Conservation (phyloP, 2,888 invertebrate genomes). For the Periphyllus acericola region DNA sequence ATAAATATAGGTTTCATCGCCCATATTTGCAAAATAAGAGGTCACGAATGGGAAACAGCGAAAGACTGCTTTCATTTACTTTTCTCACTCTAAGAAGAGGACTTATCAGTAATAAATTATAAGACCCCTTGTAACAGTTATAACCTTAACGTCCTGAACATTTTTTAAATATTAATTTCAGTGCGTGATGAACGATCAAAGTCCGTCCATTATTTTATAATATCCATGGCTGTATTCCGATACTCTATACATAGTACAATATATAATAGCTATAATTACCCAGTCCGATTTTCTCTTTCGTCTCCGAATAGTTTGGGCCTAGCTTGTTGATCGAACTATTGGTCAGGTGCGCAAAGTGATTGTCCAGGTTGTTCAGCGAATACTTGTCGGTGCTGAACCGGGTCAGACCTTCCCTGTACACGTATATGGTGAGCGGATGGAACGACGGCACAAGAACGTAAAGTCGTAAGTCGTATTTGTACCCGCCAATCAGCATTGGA, state of each 20-base stretch:
- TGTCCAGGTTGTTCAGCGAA: conserved; percentile 82
- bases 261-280: conserved; percentile 70
- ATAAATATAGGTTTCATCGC: no score
- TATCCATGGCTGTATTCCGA: no score
- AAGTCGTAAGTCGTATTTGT: conserved; percentile 90
- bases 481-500: conserved; percentile 83
- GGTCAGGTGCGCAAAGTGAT: conserved; percentile 87
- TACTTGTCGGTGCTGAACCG: conserved; percentile 85
- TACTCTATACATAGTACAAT: no score
- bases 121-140: no score
- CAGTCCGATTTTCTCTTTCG: conserved; percentile 84
- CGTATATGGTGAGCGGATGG: conserved; percentile 85
- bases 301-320: conserved; percentile 82
- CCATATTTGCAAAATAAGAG: no score
- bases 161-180: no score
- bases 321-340: conserved; percentile 92
- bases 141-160: no score
- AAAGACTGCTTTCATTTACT: no score
- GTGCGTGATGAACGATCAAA: no score
- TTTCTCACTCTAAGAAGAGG: no score
- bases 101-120: no score
- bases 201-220: background rate
- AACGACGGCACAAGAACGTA: conserved; percentile 91
- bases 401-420: conserved; percentile 88
- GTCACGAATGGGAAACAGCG: no score